Evolutionary conservation across 2,888 invertebrate genomes (phyloP).

Genomic region (Drosophila melanosoma): DNA sequence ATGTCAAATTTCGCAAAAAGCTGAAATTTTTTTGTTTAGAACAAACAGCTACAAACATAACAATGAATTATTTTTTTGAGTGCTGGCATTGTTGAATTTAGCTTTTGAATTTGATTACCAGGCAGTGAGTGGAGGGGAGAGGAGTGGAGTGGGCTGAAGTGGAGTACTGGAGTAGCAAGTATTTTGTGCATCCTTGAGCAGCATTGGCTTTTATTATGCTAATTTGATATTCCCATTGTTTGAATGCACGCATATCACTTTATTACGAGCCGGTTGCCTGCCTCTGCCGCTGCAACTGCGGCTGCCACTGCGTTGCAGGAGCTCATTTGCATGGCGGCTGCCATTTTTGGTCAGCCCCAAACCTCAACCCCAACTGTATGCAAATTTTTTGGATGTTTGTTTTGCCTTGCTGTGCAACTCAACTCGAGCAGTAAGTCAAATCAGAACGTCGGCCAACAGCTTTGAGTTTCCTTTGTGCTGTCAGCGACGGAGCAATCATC

Average conservation of each 20-base stretch:
- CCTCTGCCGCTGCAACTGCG: neutral
- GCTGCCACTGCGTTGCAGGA: constrained; percentile 10
- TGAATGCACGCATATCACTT: constrained; percentile 78
- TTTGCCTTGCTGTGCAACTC: constrained; percentile 62
- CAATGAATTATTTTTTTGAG: neutral
- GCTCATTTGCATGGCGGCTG: constrained; percentile 75
- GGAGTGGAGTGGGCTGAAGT: too few species aligned
- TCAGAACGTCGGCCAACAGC: constrained; percentile 61
- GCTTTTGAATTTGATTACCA: constrained; percentile 22
- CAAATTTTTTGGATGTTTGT: constrained; percentile 65
- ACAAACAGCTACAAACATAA: neutral
- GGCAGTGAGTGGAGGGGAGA: neutral
- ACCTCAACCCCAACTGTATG: constrained; percentile 71
- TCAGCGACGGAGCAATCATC: constrained; percentile 73
- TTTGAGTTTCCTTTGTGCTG: constrained; percentile 76
- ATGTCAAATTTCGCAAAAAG: neutral
- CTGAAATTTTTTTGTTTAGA: neutral
- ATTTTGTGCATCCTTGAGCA: constrained; percentile 44
- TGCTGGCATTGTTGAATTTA: constrained; percentile 34
- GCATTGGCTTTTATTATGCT: constrained; percentile 80
- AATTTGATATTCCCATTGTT: constrained; percentile 81
- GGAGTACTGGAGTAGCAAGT: constrained; percentile 19
- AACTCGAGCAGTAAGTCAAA: constrained; percentile 79
- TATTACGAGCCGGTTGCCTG: constrained; percentile 61
- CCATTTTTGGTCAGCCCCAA: constrained; percentile 74